Evolutionary conservation across 2,888 invertebrate species (phyloP).

Genomic region (Hedychridium roseum): DNA sequence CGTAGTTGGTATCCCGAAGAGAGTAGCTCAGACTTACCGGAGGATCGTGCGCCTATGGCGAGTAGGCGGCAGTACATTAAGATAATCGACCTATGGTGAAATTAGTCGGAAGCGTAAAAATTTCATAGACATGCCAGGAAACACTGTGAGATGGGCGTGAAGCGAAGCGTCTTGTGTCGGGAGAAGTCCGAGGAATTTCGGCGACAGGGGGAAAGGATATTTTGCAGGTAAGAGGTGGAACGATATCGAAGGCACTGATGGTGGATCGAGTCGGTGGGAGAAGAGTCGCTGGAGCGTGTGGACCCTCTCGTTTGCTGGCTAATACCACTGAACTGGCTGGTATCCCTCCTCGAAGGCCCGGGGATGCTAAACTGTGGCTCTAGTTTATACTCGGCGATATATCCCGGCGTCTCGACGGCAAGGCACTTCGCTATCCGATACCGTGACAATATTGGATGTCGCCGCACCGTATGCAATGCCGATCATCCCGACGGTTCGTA

Average conservation of each 20-base stretch:
- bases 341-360: neutral
- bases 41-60: too few species aligned
- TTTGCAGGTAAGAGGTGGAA: too few species aligned
- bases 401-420: conserved; percentile 4
- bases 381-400: conserved; percentile 8
- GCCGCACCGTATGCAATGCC: neutral
- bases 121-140: too few species aligned
- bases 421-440: conserved; percentile 6
- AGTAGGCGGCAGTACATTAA: too few species aligned
- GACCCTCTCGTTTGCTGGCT: neutral
- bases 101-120: too few species aligned
- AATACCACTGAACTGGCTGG: conserved; percentile 1
- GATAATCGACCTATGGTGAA: too few species aligned
- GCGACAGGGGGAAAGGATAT: too few species aligned
- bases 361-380: conserved; percentile 5
- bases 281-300: conserved; percentile 9
- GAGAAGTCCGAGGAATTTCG: neutral
- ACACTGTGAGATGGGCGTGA: neutral
- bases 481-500: too few species aligned
- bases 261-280: neutral
- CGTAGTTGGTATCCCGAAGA: conserved; percentile 13
- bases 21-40: too few species aligned
- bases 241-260: too few species aligned
- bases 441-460: conserved; percentile 7
- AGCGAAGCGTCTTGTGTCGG: neutral